Evolutionary conservation across 2,113 vertebrate species (phyloP), one percentile per base, ranked within the genome.

Genomic region (Perca fluviatilis): DNA sequence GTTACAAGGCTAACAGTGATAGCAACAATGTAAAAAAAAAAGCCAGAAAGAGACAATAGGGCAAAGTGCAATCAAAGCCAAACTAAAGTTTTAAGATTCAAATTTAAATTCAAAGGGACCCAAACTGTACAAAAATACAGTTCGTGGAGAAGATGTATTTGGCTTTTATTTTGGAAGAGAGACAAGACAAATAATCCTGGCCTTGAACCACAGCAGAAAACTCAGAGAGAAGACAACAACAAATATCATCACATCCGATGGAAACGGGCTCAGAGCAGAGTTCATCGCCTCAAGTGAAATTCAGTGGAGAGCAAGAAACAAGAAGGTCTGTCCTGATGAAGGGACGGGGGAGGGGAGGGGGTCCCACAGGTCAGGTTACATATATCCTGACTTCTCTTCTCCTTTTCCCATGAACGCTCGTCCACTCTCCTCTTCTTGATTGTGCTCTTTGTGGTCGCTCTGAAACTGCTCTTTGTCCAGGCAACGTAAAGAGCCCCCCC

Each of bases 351-450:
- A 30, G 27, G 51, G 66, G 51, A 12, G 65, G 36, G 15, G 62
- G 56, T 57, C 6, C 19, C 58, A 62, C 53, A 77, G 89, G 80
- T 93, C 89, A 90, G 79, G 87, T 93, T 91, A 85, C 94, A 88
- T 2, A 33, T 61, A 84, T 87, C 71, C 54, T 5, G 58, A 60
- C 57, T 64, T 64, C n/a, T 46, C 61, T 64, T 19, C 30, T 27
- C 33, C 46, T 15, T 50, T 69, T 15, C 57, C 71, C 33, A 23
- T 2, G 36, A 74, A 25, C 51, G 40, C 67, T 40, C 67, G 77
- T 61, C 69, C 58, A 54, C 75, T 69, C 65, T 70, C 33, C 62
- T 62, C 77, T 84, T 36, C 36, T 23, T 40, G 60, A 75, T 78
- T 53, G 63, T 53, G 50, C 66, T 65, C 73, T 75, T 65, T 69